A percentile compares a stretch with the other conserved stretches of the same genome.
phyloP scores from a whole-genome alignment of 2,797 vertebrate genomes.

The Pangasius macronema region DNA sequence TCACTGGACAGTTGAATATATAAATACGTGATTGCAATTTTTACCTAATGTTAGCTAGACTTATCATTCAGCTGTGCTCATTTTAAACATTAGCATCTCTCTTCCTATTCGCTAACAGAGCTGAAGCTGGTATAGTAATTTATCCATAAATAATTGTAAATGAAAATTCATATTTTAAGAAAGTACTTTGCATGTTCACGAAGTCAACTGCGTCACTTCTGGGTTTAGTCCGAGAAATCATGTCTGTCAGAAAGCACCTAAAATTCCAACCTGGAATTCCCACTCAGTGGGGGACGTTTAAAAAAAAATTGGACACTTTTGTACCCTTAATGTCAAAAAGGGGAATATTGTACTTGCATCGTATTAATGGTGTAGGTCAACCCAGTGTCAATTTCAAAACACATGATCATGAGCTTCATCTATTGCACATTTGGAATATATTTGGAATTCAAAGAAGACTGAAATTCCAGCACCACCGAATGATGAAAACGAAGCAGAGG shows the following conservation, averaged over 20 bases:
- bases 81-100: background rate
- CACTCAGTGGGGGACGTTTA: background rate
- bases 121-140: background rate
- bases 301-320: too few relatives aligned
- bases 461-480: background rate
- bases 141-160: background rate
- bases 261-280: background rate
- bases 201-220: background rate
- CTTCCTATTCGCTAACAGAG: background rate
- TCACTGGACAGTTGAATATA: background rate
- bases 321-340: too few relatives aligned
- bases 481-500: background rate
- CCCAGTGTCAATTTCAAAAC: background rate
- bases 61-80: background rate
- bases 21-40: background rate
- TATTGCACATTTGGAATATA: background rate
- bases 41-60: background rate
- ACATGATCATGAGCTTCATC: background rate
- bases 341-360: too few relatives aligned
- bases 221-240: background rate
- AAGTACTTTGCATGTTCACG: background rate
- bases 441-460: background rate
- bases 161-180: background rate
- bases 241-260: background rate
- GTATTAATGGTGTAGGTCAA: too few relatives aligned